phyloP scores from a whole-genome alignment of 2,888 invertebrate genomes.

The Hybos culiciformis region DNA sequence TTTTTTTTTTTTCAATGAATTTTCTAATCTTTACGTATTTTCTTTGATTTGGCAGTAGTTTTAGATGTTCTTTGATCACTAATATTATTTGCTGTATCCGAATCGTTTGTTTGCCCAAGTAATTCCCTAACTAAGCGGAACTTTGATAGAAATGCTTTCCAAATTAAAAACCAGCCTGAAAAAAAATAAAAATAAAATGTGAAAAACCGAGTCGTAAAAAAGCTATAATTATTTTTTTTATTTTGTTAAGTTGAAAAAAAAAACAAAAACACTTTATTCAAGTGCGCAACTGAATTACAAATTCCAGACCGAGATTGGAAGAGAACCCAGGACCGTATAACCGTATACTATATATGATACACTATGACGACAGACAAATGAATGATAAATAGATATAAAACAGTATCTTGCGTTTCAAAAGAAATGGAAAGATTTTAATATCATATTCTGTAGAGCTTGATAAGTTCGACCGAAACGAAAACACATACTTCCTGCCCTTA shows the following conservation, averaged over 20 bases:
- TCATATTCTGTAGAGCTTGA: no score
- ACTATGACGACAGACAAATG: no score
- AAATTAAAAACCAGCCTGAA: constrained; percentile 82
- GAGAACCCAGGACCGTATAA: no score
- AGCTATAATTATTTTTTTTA: background rate
- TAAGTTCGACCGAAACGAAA: no score
- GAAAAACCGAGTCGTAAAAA: no score
- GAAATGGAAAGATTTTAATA: no score
- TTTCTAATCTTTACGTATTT: constrained; percentile 36
- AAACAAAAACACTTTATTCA: background rate
- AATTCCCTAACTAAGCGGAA: constrained; percentile 80
- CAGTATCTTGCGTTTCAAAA: no score
- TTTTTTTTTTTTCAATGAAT: constrained; percentile 10
- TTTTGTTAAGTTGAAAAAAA: background rate
- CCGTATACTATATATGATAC: no score
- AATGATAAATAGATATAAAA: no score
- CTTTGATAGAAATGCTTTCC: constrained; percentile 78
- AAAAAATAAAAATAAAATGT: constrained; percentile 22
- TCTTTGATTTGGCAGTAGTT: constrained; percentile 39
- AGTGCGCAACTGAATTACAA: no score
- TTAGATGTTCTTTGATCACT: constrained; percentile 45
- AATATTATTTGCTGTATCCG: constrained; percentile 49
- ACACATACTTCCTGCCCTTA: no score
- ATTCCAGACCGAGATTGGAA: no score
- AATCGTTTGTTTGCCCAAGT: constrained; percentile 55